These are phyloP conservation scores for Ametastegia equiseti DNA, from an alignment of 2,888 invertebrate species.

Conservation along the genomic window DNA sequence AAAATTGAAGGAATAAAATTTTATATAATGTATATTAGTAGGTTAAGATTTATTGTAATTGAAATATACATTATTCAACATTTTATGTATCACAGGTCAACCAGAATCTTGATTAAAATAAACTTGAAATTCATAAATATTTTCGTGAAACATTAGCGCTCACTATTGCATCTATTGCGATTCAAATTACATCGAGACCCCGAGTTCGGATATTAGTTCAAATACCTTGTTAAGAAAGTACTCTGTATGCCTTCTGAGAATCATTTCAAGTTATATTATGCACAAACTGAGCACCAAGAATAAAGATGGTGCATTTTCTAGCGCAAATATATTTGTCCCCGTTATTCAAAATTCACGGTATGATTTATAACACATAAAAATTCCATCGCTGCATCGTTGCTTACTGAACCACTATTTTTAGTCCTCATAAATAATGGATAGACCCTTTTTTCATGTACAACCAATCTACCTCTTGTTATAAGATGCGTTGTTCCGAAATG, in stretches of 20 bases:
- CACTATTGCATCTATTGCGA: too few relatives aligned
- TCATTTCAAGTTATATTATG: too few relatives aligned
- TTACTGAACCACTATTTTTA: background rate
- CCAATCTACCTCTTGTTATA: conserved; percentile 43
- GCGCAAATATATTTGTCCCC: background rate
- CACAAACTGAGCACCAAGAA: too few relatives aligned
- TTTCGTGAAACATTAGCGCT: background rate
- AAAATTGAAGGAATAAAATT: conserved; percentile 63
- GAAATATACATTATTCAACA: conserved; percentile 43
- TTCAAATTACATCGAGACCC: background rate
- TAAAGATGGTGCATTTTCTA: too few relatives aligned
- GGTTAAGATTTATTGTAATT: conserved; percentile 45
- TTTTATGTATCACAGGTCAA: conserved; percentile 38
- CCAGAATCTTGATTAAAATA: conserved; percentile 41
- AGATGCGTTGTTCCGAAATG: conserved; percentile 15
- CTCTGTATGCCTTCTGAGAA: too few relatives aligned
- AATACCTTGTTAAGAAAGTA: too few relatives aligned
- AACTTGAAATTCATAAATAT: conserved; percentile 6
- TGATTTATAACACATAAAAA: background rate
- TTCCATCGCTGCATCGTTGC: background rate
- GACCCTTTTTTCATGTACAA: conserved; percentile 45
- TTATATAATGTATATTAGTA: conserved; percentile 61
- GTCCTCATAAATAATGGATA: conserved; percentile 3
- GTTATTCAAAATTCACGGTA: background rate
- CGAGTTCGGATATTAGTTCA: background rate